Base-by-base conservation (phyloP, 2,888 invertebrate genomes). In the Drosophila mayaguana region DNA sequence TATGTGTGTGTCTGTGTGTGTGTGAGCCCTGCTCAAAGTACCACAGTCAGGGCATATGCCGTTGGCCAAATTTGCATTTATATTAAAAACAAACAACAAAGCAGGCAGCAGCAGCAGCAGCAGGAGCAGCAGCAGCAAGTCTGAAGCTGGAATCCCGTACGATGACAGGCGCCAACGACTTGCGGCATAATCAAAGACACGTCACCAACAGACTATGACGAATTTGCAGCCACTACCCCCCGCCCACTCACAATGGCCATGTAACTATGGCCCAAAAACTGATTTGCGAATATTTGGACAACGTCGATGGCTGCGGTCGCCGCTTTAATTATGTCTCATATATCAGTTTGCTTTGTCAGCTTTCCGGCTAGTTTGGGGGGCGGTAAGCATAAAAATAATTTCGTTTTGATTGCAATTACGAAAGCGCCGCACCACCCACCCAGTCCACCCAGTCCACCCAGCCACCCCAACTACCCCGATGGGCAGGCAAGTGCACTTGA, bases 271-370 rank as follows among this genome's bases (percentile, higher is more conserved):
- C 90, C 78, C 86, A 86, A 79, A 50, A 85, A 86, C 88, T 87
- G 90, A 91, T 89, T 81, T 65, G 63, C 60, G 72, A 54, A 72
- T 77, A 70, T 77, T 77, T 70, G 80, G 53, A 75, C 42, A 57
- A 36, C n/a, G 59, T 50, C 48, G 40, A 22, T 55, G 54, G 66
- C 61, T 78, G 81, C 76, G 88, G 89, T 64, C 78, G 82, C 82
- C 83, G 87, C 89, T 90, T 91, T 91, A 91, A 92, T 91, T 91
- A 91, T 89, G 90, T 83, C 91, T 91, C 92, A 92, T 91, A 92
- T 92, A 91, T 92, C 92, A 92, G 83, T 83, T 74, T 70, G 68
- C 78, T 76, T 25, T 72, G 72, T 55, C 61, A 46, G 71, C 53
- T 78, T 25, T 25, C n/a, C 48, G 46, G 53, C 45, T 67, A 61